Evolutionary conservation across 2,797 vertebrate species (phyloP).

Genomic region (Sebastes vulpes): DNA sequence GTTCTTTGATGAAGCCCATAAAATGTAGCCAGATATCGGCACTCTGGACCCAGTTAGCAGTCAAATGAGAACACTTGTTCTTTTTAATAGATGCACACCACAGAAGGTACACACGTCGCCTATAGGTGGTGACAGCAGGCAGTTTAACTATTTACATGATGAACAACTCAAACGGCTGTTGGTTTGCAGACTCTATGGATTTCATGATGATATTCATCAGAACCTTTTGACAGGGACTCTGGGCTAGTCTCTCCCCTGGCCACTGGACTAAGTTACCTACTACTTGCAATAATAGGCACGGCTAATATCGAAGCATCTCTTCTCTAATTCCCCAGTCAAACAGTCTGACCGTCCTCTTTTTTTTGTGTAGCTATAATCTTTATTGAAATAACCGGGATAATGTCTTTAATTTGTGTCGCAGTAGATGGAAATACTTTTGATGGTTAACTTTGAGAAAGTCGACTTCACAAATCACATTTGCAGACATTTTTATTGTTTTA

Average conservation of each 20-base stretch:
- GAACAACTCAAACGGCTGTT: background rate
- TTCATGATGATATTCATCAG: background rate
- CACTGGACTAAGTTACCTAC: too few species aligned
- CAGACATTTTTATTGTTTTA: background rate
- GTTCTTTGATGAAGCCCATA: background rate
- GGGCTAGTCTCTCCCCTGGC: background rate
- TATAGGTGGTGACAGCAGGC: background rate
- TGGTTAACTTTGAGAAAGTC: background rate
- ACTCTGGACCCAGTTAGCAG: slow-evolving; percentile 2
- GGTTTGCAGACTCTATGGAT: background rate
- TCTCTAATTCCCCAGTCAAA: background rate
- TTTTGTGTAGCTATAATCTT: background rate
- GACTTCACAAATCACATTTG: background rate
- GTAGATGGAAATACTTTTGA: background rate
- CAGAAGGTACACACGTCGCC: background rate
- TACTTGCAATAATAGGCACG: background rate
- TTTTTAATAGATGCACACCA: background rate
- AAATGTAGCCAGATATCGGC: background rate
- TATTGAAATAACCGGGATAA: background rate
- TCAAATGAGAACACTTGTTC: slow-evolving; percentile 1
- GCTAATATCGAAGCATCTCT: background rate
- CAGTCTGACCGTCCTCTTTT: too few species aligned
- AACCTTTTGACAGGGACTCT: background rate
- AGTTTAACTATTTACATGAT: background rate
- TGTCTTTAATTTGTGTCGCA: background rate